phyloP scores from a whole-genome alignment of 2,888 invertebrate genomes.

The Oxytorus armatus region DNA sequence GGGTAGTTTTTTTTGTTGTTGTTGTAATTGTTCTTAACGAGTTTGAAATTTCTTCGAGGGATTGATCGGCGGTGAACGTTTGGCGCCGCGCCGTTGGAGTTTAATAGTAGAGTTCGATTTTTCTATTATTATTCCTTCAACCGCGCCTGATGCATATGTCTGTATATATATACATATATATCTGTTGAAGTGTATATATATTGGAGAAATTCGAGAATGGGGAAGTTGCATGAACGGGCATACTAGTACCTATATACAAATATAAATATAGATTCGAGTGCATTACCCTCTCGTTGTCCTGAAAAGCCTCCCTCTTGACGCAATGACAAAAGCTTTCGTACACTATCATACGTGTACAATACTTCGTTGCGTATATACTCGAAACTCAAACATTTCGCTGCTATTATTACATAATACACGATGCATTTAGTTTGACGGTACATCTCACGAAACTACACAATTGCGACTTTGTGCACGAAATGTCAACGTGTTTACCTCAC shows the following conservation, averaged over 20 bases:
- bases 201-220: not conserved
- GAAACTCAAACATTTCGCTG: constrained; percentile 12
- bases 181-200: not conserved
- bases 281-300: constrained; percentile 7
- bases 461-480: constrained; percentile 4
- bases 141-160: not conserved
- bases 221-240: not conserved
- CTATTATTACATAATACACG: constrained; percentile 3
- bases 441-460: constrained; percentile 8
- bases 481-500: not conserved
- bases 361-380: constrained; percentile 1
- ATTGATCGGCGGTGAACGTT: not conserved
- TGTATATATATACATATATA: no score
- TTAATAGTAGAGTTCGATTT: not conserved
- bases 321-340: constrained; percentile 35
- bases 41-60: not conserved
- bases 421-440: no score
- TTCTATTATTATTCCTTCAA: not conserved
- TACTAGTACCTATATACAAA: not conserved
- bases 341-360: not conserved
- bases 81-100: not conserved
- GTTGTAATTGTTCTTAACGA: not conserved
- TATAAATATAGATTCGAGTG: constrained; percentile 15
- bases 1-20: not conserved
- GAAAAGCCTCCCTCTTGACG: constrained; percentile 29